Percentiles rank a stretch among this genome's conserved stretches.
These are phyloP conservation scores for Eolophus roseicapilla DNA, from an alignment of 2,113 vertebrate genomes.

Conservation along the genomic window DNA sequence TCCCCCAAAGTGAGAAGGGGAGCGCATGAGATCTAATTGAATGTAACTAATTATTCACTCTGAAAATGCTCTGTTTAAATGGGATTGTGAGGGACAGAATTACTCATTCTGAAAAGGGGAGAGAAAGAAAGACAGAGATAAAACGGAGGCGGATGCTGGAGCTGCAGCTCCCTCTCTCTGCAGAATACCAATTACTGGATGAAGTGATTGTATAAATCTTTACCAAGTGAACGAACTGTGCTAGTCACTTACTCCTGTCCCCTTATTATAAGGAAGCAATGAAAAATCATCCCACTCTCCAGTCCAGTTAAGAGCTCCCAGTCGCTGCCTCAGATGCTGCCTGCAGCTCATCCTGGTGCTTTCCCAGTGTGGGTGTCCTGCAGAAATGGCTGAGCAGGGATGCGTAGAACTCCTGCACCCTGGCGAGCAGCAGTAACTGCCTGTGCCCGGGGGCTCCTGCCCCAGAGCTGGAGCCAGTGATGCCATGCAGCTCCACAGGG, in stretches of 20 bases:
- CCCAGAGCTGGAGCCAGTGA: neutral
- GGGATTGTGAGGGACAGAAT: slow-evolving; percentile 79
- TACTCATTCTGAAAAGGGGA: slow-evolving; percentile 74
- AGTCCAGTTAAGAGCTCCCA: neutral
- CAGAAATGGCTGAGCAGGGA: neutral
- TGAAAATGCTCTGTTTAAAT: slow-evolving; percentile 68
- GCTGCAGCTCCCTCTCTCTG: slow-evolving; percentile 49
- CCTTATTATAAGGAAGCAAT: slow-evolving; percentile 20
- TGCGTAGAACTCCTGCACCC: neutral
- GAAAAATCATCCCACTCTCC: slow-evolving; percentile 26
- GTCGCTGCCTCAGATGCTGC: accelerated
- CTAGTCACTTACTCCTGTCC: slow-evolving; percentile 64
- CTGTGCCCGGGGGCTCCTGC: accelerated
- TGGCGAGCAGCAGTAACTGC: neutral
- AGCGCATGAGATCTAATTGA: slow-evolving; percentile 68
- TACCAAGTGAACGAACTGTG: slow-evolving; percentile 41
- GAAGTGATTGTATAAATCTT: slow-evolving; percentile 62
- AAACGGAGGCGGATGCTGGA: slow-evolving; percentile 71
- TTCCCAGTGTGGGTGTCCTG: neutral
- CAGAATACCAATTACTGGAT: slow-evolving; percentile 73
- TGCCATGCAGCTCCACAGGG: neutral
- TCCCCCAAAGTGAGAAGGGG: slow-evolving; percentile 71
- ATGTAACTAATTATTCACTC: slow-evolving; percentile 81
- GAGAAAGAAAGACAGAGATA: slow-evolving; percentile 68
- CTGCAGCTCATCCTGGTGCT: accelerated